phyloP scores from a whole-genome alignment of 2,888 invertebrate species.

The Eudemis profundana region DNA sequence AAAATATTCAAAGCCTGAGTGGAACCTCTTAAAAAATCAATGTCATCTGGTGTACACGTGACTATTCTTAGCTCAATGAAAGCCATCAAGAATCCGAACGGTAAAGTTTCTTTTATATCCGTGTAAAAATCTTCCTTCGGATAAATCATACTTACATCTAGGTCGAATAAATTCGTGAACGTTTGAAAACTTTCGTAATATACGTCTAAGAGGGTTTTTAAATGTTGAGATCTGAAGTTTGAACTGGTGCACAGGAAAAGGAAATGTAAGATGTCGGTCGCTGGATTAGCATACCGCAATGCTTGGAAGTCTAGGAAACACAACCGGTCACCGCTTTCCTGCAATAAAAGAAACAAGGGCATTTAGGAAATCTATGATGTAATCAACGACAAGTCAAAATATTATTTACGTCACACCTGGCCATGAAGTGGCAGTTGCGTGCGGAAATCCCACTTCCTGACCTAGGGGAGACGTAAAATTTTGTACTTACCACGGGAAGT shows the following conservation, averaged over 20 bases:
- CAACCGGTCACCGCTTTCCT: constrained; percentile 61
- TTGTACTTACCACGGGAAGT: too few relatives aligned
- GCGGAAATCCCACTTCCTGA: too few relatives aligned
- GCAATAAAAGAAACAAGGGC: constrained; percentile 51
- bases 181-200: constrained; percentile 66
- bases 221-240: constrained; percentile 64
- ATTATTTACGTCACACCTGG: too few relatives aligned
- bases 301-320: constrained; percentile 77
- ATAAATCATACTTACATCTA: constrained; percentile 62
- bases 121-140: constrained; percentile 59
- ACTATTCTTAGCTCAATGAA: constrained; percentile 68
- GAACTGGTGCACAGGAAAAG: constrained; percentile 70
- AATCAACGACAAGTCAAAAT: too few relatives aligned
- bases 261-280: constrained; percentile 70
- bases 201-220: constrained; percentile 57
- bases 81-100: constrained; percentile 69
- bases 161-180: constrained; percentile 59
- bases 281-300: constrained; percentile 71
- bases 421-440: too few relatives aligned
- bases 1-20: constrained; percentile 48
- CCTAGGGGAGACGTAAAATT: too few relatives aligned
- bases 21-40: constrained; percentile 52
- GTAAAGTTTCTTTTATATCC: constrained; percentile 62
- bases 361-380: neutral
- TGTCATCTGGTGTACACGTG: constrained; percentile 58